Conservation (phyloP, 92 coral and sea anemone genomes). For the Porites evermanni region DNA sequence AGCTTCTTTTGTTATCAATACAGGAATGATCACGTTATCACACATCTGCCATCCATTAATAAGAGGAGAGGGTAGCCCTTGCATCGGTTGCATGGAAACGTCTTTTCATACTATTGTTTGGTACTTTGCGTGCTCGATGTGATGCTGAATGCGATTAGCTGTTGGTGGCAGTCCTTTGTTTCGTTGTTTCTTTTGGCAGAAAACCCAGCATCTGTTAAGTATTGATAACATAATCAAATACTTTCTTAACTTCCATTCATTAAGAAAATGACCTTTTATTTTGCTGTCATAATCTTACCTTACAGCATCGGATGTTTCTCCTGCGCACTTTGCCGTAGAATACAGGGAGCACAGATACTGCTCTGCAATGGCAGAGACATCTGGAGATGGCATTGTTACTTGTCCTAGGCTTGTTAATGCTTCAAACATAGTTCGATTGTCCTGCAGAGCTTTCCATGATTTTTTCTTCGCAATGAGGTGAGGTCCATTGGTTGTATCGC, state of each 20-base stretch:
- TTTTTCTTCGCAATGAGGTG: neutral
- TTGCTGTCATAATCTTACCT: neutral
- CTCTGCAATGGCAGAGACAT: neutral
- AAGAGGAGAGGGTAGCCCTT: constrained; percentile 56
- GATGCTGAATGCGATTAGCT: constrained; percentile 27
- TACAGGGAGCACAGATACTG: neutral
- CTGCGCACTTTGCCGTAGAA: neutral
- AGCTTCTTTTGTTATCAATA: constrained; percentile 49
- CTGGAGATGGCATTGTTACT: neutral
- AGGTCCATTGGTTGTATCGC: constrained; percentile 2
- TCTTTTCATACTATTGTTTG: constrained; percentile 53
- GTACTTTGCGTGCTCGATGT: constrained; percentile 61
- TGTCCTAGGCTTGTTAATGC: neutral
- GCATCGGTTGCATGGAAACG: constrained; percentile 24
- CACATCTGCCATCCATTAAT: constrained; percentile 48
- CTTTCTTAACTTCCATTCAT: neutral
- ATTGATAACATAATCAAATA: too few species aligned
- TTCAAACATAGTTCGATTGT: too few species aligned
- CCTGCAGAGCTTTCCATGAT: neutral
- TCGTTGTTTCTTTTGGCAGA: constrained; percentile 54
- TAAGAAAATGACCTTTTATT: neutral
- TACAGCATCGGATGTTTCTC: constrained; percentile 2
- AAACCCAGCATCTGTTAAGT: constrained; percentile 28
- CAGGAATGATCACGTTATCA: constrained; percentile 27
- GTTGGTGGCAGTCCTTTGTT: constrained; percentile 61